Conservation (phyloP, 2,113 vertebrate genomes). For the Podarcis raffonei region DNA sequence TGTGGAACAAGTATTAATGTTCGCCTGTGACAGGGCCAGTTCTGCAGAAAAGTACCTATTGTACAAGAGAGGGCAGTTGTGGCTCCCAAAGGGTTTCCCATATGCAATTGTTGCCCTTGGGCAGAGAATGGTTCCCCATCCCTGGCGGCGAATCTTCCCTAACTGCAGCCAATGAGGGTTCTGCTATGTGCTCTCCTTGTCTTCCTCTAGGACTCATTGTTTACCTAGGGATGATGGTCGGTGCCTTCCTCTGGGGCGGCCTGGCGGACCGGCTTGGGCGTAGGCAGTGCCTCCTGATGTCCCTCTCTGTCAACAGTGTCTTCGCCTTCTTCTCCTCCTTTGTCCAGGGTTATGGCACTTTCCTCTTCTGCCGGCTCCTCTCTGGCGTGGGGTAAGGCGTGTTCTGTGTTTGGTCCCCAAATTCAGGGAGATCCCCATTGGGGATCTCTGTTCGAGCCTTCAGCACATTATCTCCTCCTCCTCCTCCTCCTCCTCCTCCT, state of each 20-base stretch:
- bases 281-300: slow-evolving; percentile 94
- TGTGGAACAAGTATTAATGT: too few relatives aligned
- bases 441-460: too few relatives aligned
- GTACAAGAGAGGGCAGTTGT: not conserved
- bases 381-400: slow-evolving; percentile 92
- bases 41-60: too few relatives aligned
- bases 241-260: slow-evolving; percentile 95
- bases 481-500: too few relatives aligned
- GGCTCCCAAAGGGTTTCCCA: too few relatives aligned
- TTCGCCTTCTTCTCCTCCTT: slow-evolving; percentile 99
- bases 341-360: slow-evolving; percentile 95
- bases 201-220: slow-evolving; percentile 86
- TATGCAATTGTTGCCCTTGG: not conserved
- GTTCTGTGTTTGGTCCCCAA: too few relatives aligned
- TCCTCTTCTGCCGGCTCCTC: slow-evolving; percentile 94
- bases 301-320: slow-evolving; percentile 97
- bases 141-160: not conserved
- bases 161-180: not conserved
- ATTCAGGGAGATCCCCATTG: not conserved
- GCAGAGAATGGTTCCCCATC: not conserved
- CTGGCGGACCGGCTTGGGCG: slow-evolving; percentile 94
- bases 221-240: slow-evolving; percentile 98
- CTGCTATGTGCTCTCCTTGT: not conserved
- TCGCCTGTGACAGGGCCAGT: too few relatives aligned
- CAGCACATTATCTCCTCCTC: too few relatives aligned